Conservation (phyloP, 2,113 vertebrate species). For the Boulengerochromis microlepis region DNA sequence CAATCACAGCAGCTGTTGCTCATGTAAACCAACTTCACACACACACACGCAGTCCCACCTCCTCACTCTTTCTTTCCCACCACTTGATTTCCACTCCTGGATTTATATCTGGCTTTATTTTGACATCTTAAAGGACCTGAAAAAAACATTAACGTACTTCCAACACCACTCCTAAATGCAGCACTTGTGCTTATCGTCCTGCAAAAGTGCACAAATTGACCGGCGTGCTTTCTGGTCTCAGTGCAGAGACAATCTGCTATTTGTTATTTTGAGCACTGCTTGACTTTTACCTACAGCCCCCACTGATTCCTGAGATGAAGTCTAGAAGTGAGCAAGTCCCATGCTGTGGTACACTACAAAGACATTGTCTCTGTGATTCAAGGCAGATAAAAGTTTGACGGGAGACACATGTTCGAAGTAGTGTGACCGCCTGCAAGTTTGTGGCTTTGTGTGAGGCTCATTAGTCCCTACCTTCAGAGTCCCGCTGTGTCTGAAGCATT, state of each 20-base stretch:
- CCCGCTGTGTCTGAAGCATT: not conserved
- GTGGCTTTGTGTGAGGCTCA: constrained; percentile 18
- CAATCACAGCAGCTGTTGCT: constrained; percentile 68
- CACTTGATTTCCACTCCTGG: not conserved
- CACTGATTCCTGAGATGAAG: not conserved
- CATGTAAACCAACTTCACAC: constrained; percentile 50
- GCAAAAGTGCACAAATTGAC: not conserved
- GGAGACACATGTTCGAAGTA: constrained; percentile 47
- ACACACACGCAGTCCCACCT: not conserved
- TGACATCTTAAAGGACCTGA: not conserved
- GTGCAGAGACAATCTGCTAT: constrained; percentile 1
- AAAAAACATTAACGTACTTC: not conserved
- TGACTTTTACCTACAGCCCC: not conserved
- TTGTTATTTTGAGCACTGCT: not conserved
- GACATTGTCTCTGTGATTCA: not conserved
- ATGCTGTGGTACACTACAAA: not conserved
- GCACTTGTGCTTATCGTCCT: not conserved
- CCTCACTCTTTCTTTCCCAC: not conserved
- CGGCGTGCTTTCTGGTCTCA: not conserved
- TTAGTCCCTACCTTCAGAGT: constrained; percentile 14
- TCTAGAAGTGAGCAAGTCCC: not conserved
- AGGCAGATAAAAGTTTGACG: not conserved
- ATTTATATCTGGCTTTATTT: not conserved
- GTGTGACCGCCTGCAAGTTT: not conserved
- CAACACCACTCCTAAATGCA: not conserved